Evolutionary conservation across 2,797 vertebrate genomes (phyloP), one percentile per base, ranked within the genome.

Genomic region (Hypotaenidia philippensis): DNA sequence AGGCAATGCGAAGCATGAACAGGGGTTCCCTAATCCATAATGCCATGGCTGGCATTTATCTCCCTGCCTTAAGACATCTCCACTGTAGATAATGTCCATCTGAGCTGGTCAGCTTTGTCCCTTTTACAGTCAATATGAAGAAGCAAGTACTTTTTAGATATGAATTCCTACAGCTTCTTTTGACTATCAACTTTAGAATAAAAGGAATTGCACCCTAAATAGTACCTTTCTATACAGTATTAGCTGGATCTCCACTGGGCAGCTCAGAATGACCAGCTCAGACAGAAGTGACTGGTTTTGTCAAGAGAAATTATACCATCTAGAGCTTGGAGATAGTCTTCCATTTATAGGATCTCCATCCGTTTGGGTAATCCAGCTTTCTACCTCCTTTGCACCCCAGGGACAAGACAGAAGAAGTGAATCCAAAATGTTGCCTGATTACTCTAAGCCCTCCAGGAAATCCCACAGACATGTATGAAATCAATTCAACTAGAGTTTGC

Each of bases 301-400:
- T 34, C 23, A 83, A 72, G 22, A 31, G 38, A 72, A 65, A 61
- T 59, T 7, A 13, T 38, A 12, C 19, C 14, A n/a, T 9, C 23
- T 59, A 23, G 1, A 57, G 1, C 20, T 86, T 83, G 36, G 5
- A 0, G 1, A 44, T n/a, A 3, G 0, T 56, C 38, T 44, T 65
- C 21, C 50, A 10, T 44, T 87, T 60, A 22, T 15, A 36, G 11
- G 6, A 20, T 61, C 26, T 61, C 26, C 6, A 53, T 41, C 10
- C 55, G 22, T 12, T 6, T 45, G 11, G 9, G 22, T 40, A 60
- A 78, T 6, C 5, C 41, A 85, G 11, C 4, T 76, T 72, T 80
- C 64, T 55, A 7, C 8, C 34, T 77, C 6, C 17, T 80, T 70
- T 83, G 11, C 7, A 59, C 11, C 7, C 13, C 1, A 1, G 19